Base-by-base conservation (phyloP, 2,797 vertebrate species). In the Gallinago solitaria region DNA sequence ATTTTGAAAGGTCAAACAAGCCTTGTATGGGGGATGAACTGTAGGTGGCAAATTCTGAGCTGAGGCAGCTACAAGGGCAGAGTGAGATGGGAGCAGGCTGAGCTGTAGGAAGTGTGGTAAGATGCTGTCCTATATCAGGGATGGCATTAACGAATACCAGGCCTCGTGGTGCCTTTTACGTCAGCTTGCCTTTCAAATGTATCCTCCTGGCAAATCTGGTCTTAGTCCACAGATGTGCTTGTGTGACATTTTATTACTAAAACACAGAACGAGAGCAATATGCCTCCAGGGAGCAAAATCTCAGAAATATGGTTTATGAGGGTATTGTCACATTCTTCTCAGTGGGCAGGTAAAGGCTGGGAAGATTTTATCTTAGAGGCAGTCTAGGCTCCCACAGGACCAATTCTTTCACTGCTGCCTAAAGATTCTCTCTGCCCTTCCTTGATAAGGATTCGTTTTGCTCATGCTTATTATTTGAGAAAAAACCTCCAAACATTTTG, bases 1-100 rank as follows among this genome's bases (percentile, higher is more conserved):
- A 53, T 91, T 79, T 95, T 48, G 30, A 96, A 95, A 94, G 70
- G 77, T 76, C 80, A 84, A 60, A 90, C 8, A 45, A 95, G 48
- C 27, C 27, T 18, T 79, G 65, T 59, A 90, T 77, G 76, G 43
- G n/a, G 77, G n/a, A 53, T 84, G 70, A 94, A 33, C 67, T 47
- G 57, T 93, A 89, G 73, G 91, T 93, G 95, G 92, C 78, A 87
- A 79, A 91, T 91, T 88, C 57, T 61, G 68, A 70, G 28, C 12
- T 15, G 57, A 90, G n/a, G 71, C 78, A 87, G 56, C 56, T 83
- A n/a, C 32, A 45, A 35, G 43, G 47, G 51, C 70, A 79, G 82
- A 82, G 28, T 20, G 57, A 79, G 57, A 69, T 12, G 51, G 35
- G 59, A 90, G 25, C 64, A 82, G 50, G 33, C 51, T 0, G 4